Percentiles rank a stretch among this genome's conserved stretches.
phyloP scores from a whole-genome alignment of 2,888 invertebrate species.

The Phalera bucephala region DNA sequence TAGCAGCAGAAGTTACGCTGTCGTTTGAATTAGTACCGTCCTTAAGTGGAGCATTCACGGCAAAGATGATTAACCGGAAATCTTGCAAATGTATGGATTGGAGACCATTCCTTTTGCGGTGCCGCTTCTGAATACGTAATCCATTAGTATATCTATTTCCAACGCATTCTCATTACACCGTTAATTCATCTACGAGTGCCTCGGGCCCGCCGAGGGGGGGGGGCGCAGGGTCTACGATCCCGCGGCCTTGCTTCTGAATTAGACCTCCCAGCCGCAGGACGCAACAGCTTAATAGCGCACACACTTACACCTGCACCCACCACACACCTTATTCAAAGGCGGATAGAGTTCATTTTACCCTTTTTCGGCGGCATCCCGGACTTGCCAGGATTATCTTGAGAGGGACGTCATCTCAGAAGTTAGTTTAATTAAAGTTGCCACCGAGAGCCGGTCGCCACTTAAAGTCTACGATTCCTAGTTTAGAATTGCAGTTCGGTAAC shows the following conservation, averaged over 20 bases:
- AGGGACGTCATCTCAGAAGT: constrained; percentile 70
- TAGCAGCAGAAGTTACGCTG: no score
- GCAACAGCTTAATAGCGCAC: constrained; percentile 59
- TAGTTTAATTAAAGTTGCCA: constrained; percentile 75
- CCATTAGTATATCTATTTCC: neutral
- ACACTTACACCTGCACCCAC: constrained; percentile 11
- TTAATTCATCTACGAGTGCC: neutral
- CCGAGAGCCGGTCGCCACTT: constrained; percentile 54
- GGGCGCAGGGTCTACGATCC: constrained; percentile 27
- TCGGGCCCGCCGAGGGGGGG: neutral
- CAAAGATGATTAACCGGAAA: no score
- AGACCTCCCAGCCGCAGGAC: constrained; percentile 47
- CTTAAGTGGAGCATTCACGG: no score
- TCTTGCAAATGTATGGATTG: no score
- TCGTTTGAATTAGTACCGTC: no score
- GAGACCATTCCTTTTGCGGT: neutral
- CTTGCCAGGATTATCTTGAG: constrained; percentile 57
- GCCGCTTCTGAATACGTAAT: neutral
- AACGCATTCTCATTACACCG: neutral
- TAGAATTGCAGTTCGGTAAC: constrained; percentile 55
- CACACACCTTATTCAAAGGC: constrained; percentile 19
- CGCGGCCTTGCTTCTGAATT: constrained; percentile 49
- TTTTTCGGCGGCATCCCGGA: constrained; percentile 4
- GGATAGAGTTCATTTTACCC: constrained; percentile 28
- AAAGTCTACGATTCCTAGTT: constrained; percentile 58